Conservation (phyloP, 2,113 vertebrate species). For the Dinomys branickii region DNA sequence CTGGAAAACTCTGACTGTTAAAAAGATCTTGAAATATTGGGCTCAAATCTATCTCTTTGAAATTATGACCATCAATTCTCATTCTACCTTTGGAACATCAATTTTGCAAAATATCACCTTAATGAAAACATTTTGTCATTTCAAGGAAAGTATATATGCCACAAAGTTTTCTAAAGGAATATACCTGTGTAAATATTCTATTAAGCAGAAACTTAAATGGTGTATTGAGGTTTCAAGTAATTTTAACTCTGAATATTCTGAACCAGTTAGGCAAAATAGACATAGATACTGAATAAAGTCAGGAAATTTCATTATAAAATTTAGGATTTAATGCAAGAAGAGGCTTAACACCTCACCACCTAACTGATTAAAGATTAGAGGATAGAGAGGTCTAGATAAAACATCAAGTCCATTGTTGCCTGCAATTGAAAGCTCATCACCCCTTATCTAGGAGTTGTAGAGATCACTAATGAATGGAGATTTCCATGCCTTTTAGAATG, state of each 20-base stretch:
- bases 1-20: constrained; percentile 42
- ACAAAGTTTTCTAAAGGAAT: background rate
- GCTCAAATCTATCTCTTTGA: background rate
- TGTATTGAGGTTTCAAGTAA: background rate
- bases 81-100: background rate
- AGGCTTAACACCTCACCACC: background rate
- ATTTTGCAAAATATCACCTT: background rate
- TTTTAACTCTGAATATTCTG: background rate
- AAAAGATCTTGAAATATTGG: constrained; percentile 35
- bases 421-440: background rate
- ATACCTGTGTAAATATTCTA: background rate
- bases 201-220: background rate
- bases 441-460: background rate
- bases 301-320: constrained; percentile 12
- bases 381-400: background rate
- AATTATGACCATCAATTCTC: background rate
- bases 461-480: background rate
- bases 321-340: background rate
- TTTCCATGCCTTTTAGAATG: background rate
- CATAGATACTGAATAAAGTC: background rate
- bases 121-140: background rate
- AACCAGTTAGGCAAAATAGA: background rate
- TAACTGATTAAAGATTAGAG: background rate
- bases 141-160: background rate
- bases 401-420: background rate